Base-by-base conservation (phyloP, 2,113 vertebrate species). In the Python bivittatus region DNA sequence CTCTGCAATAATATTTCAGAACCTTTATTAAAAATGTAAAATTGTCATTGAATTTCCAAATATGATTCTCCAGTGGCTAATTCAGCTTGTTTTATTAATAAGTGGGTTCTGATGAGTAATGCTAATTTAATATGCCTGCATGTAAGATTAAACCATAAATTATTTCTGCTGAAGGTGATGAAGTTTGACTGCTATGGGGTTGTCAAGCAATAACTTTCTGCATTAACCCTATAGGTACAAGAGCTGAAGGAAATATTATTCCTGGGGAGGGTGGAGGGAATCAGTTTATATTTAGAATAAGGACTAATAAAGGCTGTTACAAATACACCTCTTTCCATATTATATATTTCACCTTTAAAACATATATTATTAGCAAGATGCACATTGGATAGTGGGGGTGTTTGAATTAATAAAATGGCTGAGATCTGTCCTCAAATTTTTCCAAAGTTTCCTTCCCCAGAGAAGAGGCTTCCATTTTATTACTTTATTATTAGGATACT, bases 11-110 rank as follows among this genome's bases (percentile, higher is more conserved):
- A 97, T 97, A 98, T 97, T 97, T 97, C 97, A 95, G 93, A 97
- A 86, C 95, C 97, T 97, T 98, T 98, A 98, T 98, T 98, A 98
- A 98, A 98, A 98, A 98, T 98, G 97, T 97, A 98, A 98, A 98
- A 98, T 98, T 98, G 97, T 97, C 98, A 98, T 98, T 98, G 98
- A 98, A 98, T 98, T 98, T 98, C 94, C 96, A 98, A 97, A 97
- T 98, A 97, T 93, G 97, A 98, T 98, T 98, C 97, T 98, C 97
- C 68, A 91, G 96, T 98, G 97, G 97, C 97, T 98, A 98, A 97
- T 98, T 98, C 95, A 44, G 95, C 96, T 97, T 98, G 97, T 98
- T 98, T 98, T 98, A 98, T 98, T 98, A 98, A 98, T 98, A 98
- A 98, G 97, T 0, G 9, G 92, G 95, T 98, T 98, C 96, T 98